Base-by-base conservation (phyloP, 1,140 invertebrate genomes). In the Drosophila bifasciata region DNA sequence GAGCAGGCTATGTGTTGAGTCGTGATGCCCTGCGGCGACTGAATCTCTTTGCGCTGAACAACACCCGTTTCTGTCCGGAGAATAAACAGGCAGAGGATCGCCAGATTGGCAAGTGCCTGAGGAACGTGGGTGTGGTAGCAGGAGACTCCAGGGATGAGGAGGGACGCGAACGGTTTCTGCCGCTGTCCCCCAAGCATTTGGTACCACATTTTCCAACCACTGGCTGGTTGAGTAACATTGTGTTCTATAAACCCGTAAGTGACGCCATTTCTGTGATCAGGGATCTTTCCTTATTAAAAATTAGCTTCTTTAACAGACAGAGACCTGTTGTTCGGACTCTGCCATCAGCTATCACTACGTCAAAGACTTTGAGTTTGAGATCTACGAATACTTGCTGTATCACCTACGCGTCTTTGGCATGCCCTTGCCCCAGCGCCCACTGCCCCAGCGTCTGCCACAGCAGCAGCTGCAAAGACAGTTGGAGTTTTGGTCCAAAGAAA, bases 1-100 rank as follows among this genome's bases (percentile, higher is more conserved):
- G 97, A 2, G 96, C 96, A 50, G 96, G 97, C 16, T 99, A 99
- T 92, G 97, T 99, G 44, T 92, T 99, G 44, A 98, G 97, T 81
- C 93, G 93, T 36, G 95, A 95, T 91, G 96, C 96, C 8, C 76
- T 98, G 5, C 93, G 93, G 44, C 93, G 94, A 64, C 96, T 98
- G 75, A 94, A 97, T 9, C 94, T 95, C 51, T 93, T 94, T 61
- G 96, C 93, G 0, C 85, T 97, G 43, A 94, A 94, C 0, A 93
- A 97, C 58, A 91, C 93, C 2, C 93, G 93, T 0, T 93, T 94
- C 5, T 98, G 97, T 90, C 92, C 95, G n/a, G 70, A 93, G 16
- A 94, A 94, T 75, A 94, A 93, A n/a, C 94, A 95, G 0, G 60
- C 90, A 0, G 98, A 99, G 91, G 98, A 99, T 89, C 96, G 96